phyloP scores from a whole-genome alignment of 2,797 vertebrate genomes.

The Myotis myotis region DNA sequence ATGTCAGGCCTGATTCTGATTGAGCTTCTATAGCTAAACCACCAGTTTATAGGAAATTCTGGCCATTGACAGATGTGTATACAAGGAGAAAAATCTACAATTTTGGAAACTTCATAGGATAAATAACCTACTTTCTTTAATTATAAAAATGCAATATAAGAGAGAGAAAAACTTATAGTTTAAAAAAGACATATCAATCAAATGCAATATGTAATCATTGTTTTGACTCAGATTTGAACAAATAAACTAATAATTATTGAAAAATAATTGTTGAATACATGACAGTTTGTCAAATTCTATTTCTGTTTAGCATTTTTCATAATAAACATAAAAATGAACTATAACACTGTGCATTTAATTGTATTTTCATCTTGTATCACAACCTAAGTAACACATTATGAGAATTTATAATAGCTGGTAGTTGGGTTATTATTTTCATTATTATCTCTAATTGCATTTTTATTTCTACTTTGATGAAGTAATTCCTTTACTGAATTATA shows the following conservation, averaged over 20 bases:
- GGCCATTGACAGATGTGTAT: neutral
- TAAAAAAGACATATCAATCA: neutral
- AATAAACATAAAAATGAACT: slow-evolving; percentile 25
- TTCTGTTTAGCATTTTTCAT: slow-evolving; percentile 1
- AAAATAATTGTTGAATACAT: slow-evolving; percentile 20
- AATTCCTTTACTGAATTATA: neutral
- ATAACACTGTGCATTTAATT: slow-evolving; percentile 10
- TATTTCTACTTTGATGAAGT: slow-evolving; percentile 52
- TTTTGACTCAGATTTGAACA: neutral
- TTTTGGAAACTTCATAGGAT: neutral
- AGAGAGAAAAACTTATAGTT: neutral
- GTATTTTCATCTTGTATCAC: slow-evolving; percentile 8
- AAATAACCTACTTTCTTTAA: neutral
- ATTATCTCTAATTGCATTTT: slow-evolving; percentile 48
- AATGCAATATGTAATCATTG: neutral
- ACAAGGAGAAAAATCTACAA: neutral
- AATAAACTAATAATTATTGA: slow-evolving; percentile 29
- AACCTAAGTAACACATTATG: slow-evolving; percentile 4
- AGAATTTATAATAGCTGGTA: slow-evolving; percentile 10
- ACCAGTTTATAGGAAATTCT: neutral
- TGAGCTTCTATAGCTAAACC: neutral
- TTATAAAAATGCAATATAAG: neutral
- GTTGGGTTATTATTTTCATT: slow-evolving; percentile 44
- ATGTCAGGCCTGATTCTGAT: neutral
- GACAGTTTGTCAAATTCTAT: neutral